Conservation (phyloP, 2,113 vertebrate species). For the Archocentrus centrarchus region DNA sequence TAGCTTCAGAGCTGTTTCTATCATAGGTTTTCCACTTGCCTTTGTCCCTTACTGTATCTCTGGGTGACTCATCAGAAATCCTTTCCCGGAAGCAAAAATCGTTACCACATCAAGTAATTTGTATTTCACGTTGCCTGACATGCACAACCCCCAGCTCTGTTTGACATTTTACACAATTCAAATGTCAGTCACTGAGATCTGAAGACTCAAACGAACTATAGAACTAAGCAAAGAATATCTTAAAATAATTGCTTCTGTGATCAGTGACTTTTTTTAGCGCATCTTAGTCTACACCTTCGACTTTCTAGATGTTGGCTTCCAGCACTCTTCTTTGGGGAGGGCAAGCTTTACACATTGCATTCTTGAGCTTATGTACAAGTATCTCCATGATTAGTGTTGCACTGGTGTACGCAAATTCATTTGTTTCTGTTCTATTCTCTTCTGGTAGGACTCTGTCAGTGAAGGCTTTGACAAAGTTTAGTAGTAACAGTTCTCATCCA, state of each 20-base stretch:
- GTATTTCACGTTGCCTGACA: background rate
- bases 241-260: too few relatives aligned
- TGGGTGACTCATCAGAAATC: constrained; percentile 52
- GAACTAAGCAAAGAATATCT: too few relatives aligned
- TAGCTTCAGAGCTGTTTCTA: constrained; percentile 7
- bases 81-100: constrained; percentile 18
- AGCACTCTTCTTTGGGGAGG: background rate
- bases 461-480: too few relatives aligned
- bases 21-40: background rate
- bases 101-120: background rate
- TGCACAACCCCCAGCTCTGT: background rate
- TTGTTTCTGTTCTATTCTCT: background rate
- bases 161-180: constrained; percentile 5
- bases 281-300: background rate
- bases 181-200: background rate
- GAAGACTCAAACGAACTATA: background rate
- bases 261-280: background rate
- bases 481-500: background rate
- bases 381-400: background rate
- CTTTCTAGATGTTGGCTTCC: background rate
- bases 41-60: constrained; percentile 6
- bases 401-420: background rate
- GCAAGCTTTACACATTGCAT: background rate
- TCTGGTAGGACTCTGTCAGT: background rate
- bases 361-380: background rate